These are phyloP conservation scores for Lichenostomus cassidix DNA, from an alignment of 2,113 vertebrate genomes.

Conservation along the genomic window DNA sequence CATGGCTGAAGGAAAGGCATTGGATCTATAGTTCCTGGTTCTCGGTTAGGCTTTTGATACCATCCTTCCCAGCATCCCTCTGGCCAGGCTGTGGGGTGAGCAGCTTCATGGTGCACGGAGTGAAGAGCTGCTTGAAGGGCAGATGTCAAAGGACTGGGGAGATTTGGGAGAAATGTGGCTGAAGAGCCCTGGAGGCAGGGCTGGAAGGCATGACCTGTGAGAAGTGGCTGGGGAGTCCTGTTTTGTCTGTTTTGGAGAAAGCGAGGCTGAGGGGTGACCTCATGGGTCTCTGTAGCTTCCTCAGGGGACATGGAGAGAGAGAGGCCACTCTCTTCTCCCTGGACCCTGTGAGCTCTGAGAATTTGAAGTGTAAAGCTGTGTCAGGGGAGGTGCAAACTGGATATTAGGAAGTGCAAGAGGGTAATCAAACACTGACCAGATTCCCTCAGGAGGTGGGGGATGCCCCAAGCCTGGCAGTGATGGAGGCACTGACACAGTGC, in stretches of 20 bases:
- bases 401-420: background rate
- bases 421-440: background rate
- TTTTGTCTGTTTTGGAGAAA: background rate
- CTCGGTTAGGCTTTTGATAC: background rate
- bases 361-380: background rate
- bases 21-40: background rate
- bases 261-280: background rate
- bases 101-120: rapidly evolving
- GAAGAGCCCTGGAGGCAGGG: background rate
- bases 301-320: too few species aligned
- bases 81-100: background rate
- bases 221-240: background rate
- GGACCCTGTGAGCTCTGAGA: rapidly evolving
- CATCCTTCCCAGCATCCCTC: background rate
- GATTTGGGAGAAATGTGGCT: background rate
- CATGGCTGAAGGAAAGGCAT: background rate
- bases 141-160: background rate
- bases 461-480: background rate
- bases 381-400: too few species aligned
- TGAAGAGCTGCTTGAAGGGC: background rate
- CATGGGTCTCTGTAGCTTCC: background rate
- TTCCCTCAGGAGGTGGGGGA: background rate
- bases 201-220: background rate
- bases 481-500: background rate
- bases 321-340: background rate